Evolutionary conservation across 2,888 invertebrate species (phyloP), one percentile per base, ranked within the genome.

Genomic region (Ectropis crepuscularia): DNA sequence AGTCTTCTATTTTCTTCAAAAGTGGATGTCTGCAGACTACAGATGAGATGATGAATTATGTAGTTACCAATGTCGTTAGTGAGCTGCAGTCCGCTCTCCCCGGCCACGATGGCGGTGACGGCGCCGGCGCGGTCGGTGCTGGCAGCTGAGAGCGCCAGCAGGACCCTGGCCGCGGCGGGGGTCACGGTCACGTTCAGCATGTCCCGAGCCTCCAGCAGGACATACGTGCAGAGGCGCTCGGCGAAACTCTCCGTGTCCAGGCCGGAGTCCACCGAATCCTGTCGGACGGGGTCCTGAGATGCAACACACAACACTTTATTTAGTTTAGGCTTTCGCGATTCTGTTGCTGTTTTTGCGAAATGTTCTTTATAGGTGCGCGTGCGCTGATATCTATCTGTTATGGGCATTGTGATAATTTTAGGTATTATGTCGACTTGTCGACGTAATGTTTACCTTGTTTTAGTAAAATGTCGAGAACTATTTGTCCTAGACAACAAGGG

Each of bases 161-260:
- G 75, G 5, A 94, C 94, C 58, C 94, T 90, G 6, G 96, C 93
- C 89, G 94, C 77, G 87, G 94, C 68, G 4, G 96, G 95, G 0
- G 96, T 96, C 38, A 97, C 77, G 0, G 96, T 96, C 2, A 96
- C 74, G 72, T 96, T 94, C 5, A 97, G 87, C 49, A 93, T 88
- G 67, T 96, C 95, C 54, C 94, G 93, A 0, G 96, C 95, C 69
- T 96, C 95, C 5, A 97, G 77, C 55, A 96, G 89, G 6, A 97
- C 76, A 81, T 96, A 96, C 0, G 95, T 95, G 51, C 96, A 95
- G 50, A 87, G 73, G 8, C 87, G 86, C 53, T 92, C 92, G 0
- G 78, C 65, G 46, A 77, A 74, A 60, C 77, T 80, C 16, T 92
- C 93, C 0, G 88, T 77, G 46, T 93, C 93, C 9, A 93, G 74